Percentiles rank a stretch among this genome's conserved stretches.
These are phyloP conservation scores for Trachelus tabidus DNA, from an alignment of 2,888 invertebrate genomes.

Conservation along the genomic window DNA sequence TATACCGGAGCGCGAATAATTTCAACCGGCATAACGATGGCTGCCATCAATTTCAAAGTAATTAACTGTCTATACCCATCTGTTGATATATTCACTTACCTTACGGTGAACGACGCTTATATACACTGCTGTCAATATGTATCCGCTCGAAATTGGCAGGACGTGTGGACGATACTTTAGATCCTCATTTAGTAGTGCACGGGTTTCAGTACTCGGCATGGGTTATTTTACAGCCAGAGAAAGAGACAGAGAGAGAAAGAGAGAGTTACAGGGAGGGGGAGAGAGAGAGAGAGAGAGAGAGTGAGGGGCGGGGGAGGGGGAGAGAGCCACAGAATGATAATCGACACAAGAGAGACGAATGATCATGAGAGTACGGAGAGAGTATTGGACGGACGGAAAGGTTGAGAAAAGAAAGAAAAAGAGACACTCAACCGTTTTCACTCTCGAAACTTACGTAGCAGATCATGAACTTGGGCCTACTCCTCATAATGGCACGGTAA, in stretches of 20 bases:
- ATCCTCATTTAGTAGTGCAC: not conserved
- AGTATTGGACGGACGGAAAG: not conserved
- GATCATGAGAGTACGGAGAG: constrained; percentile 6
- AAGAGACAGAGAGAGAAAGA: constrained; percentile 2
- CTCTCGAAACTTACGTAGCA: constrained; percentile 52
- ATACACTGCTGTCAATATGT: not conserved
- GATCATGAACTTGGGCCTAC: constrained; percentile 46
- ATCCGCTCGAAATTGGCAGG: not conserved
- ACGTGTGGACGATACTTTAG: not conserved
- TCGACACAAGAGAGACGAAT: not conserved
- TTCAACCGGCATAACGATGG: no score
- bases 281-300: constrained; percentile 12
- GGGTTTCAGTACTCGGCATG: not conserved
- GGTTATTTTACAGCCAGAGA: not conserved
- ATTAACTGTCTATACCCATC: no score
- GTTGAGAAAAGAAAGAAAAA: not conserved
- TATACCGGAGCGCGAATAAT: no score
- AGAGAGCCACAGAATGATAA: constrained; percentile 10
- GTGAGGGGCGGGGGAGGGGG: constrained; percentile 1
- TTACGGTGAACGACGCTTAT: not conserved
- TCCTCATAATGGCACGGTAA: constrained; percentile 36
- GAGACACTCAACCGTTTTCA: constrained; percentile 47
- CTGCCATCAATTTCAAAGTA: no score
- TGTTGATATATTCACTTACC: not conserved
- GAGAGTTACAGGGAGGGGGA: not conserved